These are phyloP conservation scores for Heliothis virescens DNA, from an alignment of 1,140 invertebrate species.

Conservation along the genomic window DNA sequence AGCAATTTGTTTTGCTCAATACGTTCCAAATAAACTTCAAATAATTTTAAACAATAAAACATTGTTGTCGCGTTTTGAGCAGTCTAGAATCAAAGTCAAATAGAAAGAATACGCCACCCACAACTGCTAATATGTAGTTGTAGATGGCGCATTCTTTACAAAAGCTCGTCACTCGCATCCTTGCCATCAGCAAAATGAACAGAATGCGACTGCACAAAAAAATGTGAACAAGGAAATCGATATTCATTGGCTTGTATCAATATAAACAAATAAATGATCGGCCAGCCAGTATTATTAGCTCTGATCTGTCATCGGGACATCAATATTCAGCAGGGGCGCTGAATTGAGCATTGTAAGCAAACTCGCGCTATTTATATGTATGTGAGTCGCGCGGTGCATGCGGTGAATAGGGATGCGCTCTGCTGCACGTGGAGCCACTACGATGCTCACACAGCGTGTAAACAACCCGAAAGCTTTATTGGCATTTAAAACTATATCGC, in stretches of 20 bases:
- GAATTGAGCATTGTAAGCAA: slow-evolving; percentile 34
- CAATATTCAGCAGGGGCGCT: slow-evolving; percentile 6
- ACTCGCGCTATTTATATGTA: slow-evolving; percentile 24
- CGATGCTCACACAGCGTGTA: not conserved
- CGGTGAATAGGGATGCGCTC: not conserved
- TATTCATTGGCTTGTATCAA: not conserved
- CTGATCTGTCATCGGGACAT: slow-evolving; percentile 20
- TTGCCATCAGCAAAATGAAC: not conserved
- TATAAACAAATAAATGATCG: slow-evolving; percentile 21
- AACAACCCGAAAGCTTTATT: not conserved
- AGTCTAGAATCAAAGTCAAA: no score
- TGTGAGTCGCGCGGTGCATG: not conserved
- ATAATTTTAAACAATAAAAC: slow-evolving; percentile 42
- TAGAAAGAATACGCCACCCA: no score
- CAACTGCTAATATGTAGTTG: no score
- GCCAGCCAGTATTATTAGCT: slow-evolving; percentile 12
- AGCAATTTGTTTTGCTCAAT: slow-evolving; percentile 15
- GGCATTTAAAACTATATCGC: not conserved
- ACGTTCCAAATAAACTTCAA: slow-evolving; percentile 32
- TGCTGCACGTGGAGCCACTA: not conserved
- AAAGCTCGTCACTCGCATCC: not conserved
- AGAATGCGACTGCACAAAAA: not conserved
- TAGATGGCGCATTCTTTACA: not conserved
- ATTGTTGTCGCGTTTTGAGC: slow-evolving; percentile 8
- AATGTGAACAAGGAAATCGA: not conserved